Base-by-base conservation (phyloP, 2,797 vertebrate species). In the Petrocephalus sullivani region DNA sequence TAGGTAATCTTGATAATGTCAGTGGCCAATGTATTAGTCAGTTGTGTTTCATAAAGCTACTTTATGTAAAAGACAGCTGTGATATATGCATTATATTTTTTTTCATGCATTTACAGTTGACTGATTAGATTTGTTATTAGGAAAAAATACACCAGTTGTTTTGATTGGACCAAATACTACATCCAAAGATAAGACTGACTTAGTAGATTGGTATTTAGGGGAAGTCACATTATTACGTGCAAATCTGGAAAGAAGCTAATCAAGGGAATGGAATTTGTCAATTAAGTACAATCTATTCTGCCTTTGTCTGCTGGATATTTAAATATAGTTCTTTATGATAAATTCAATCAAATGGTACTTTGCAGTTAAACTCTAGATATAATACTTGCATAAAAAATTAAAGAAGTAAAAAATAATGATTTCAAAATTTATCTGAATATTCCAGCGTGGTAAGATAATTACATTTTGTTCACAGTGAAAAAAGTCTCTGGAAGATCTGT, bases 301-400 rank as follows among this genome's bases (percentile, higher is more conserved):
- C 91, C 23, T 85, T 92, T 91, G 94, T 94, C 95, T 92, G 88
- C 91, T 90, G 93, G 92, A 93, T 94, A 96, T 95, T 96, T 94
- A 96, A 96, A 96, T 96, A 96, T 96, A 96, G 96, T 96, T 94
- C 94, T 95, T 96, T 94, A 95, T 96, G 95, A 96, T 95, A 94
- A 95, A 96, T 96, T 95, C 96, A 96, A 96, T 96, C 94, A 96
- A 96, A 95, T 92, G 93, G 95, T 96, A 96, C 96, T 96, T 96
- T 96, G 94, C 94, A 89, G 95, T 96, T 96, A 96, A 96, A 95
- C 94, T 95, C 95, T 92, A 94, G 94, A 95, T 96, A 93, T 96
- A 96, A 96, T 94, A 95, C 91, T 92, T 90, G 91, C 91, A 95
- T 96, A 91, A 95, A 96, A 95, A 92, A 95, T 96, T 94, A 88